A percentile compares a stretch with the other conserved stretches of the same genome.
Conservation (phyloP, 2,888 invertebrate genomes). For the Teleiodes luculella region DNA sequence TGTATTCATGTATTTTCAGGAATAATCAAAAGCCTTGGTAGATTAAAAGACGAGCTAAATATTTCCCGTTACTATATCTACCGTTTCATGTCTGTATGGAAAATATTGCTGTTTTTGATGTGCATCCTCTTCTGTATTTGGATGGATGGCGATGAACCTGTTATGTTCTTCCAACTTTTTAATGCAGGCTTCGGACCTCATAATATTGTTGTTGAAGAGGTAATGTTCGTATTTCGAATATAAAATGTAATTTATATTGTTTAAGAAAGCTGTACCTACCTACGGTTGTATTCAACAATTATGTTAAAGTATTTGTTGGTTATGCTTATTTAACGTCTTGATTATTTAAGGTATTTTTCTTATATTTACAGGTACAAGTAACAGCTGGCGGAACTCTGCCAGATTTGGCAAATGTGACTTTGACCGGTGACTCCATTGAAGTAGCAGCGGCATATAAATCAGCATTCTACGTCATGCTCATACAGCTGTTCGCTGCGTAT, state of each 20-base stretch:
- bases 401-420: constrained; percentile 86
- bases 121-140: constrained; percentile 85
- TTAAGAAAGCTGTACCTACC: too few relatives aligned
- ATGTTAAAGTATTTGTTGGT: too few relatives aligned
- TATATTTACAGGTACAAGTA: constrained; percentile 76
- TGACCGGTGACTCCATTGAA: constrained; percentile 86
- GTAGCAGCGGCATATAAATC: constrained; percentile 85
- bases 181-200: constrained; percentile 87
- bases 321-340: background rate
- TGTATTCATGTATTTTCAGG: constrained; percentile 55
- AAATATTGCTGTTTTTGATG: constrained; percentile 88
- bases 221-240: too few relatives aligned
- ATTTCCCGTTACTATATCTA: constrained; percentile 92
- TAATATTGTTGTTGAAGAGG: constrained; percentile 87
- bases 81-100: constrained; percentile 94
- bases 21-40: constrained; percentile 85
- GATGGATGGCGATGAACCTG: constrained; percentile 86
- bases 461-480: constrained; percentile 85
- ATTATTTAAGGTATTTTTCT: background rate
- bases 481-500: constrained; percentile 91
- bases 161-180: constrained; percentile 87
- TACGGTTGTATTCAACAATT: too few relatives aligned
- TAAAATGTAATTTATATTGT: too few relatives aligned
- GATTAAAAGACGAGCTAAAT: constrained; percentile 88
- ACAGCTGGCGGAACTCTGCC: constrained; percentile 81